These are phyloP conservation scores for Oreotragus oreotragus DNA, from an alignment of 2,113 vertebrate genomes.

Conservation along the genomic window DNA sequence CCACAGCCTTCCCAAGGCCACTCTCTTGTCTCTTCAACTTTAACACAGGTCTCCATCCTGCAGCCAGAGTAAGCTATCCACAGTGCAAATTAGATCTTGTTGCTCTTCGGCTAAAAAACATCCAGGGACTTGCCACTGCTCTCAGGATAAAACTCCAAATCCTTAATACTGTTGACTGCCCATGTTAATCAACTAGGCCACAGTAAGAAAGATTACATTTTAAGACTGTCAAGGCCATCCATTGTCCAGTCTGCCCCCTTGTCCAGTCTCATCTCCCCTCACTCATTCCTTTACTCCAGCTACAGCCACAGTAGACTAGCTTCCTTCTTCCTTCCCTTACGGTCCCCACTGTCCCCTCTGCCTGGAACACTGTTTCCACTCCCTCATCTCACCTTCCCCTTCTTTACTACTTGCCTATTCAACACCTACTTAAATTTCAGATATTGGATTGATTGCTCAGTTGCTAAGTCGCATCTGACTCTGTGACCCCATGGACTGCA, in stretches of 20 bases:
- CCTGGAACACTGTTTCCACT: not conserved
- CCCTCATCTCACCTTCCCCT: not conserved
- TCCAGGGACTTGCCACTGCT: not conserved
- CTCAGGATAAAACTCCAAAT: not conserved
- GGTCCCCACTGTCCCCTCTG: not conserved
- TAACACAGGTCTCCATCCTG: not conserved
- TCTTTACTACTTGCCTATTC: not conserved
- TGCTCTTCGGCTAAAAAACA: not conserved
- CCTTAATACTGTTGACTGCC: not conserved
- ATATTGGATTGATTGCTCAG: not conserved
- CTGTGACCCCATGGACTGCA: not conserved
- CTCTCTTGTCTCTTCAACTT: not conserved
- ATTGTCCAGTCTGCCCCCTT: not conserved
- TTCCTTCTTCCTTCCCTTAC: not conserved
- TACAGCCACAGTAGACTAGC: not conserved
- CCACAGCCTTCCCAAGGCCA: not conserved
- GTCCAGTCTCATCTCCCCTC: not conserved
- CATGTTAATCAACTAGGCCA: not conserved
- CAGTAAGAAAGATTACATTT: not conserved
- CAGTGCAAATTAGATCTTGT: not conserved
- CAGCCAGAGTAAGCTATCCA: not conserved
- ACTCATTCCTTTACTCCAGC: not conserved
- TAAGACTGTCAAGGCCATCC: not conserved
- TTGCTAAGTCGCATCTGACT: not conserved
- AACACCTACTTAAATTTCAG: not conserved